Evolutionary conservation across 1,140 invertebrate species (phyloP), one percentile per base, ranked within the genome.

Genomic region (Lutraria rhynchaena): DNA sequence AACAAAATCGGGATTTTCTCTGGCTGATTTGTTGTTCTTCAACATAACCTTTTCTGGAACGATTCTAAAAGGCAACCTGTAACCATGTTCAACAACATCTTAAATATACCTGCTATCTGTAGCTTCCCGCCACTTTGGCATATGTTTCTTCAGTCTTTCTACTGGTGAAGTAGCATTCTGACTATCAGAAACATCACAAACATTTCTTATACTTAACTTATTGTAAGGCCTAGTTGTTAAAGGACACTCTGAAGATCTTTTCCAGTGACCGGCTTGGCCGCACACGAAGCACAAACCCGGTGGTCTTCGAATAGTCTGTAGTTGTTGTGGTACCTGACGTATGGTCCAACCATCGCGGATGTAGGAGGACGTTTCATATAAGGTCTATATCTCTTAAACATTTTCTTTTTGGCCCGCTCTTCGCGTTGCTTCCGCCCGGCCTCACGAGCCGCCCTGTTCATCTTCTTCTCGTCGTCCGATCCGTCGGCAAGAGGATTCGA

Each of bases 381-480:
- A 9, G 44, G 44, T 11, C 44, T 11, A 19, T 49, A 49, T 49
- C 44, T 49, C 44, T 19, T 11, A 49, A 19, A 49, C 44, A 9
- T 11, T 49, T 49, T n/a, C n/a, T n/a, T n/a, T 51, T 4, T 29
- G 13, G 1, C 15, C 19, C 3, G 27, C 3, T 44, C 55, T 7
- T 60, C 35, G 3, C 22, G 44, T 3, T n/a, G 27, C 61, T 65
- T 65, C n/a, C 44, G 22, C 22, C 55, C 46, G 11, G 60, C 44
- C 22, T 63, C 19, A 5, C 24, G 2, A 35, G 24, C 22, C 11
- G 35, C 35, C 19, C 61, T n/a, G 31, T 46, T 29, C 35, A 65
- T 65, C 46, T 65, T 44, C 61, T 65, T 65, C 27, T 65, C 61
- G 37, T 44, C 35, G 46, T 65, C 35, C 0, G 61, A 65, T 44